Evolutionary conservation across 1,140 invertebrate genomes (phyloP).

Genomic region (Calycopis cecrops): DNA sequence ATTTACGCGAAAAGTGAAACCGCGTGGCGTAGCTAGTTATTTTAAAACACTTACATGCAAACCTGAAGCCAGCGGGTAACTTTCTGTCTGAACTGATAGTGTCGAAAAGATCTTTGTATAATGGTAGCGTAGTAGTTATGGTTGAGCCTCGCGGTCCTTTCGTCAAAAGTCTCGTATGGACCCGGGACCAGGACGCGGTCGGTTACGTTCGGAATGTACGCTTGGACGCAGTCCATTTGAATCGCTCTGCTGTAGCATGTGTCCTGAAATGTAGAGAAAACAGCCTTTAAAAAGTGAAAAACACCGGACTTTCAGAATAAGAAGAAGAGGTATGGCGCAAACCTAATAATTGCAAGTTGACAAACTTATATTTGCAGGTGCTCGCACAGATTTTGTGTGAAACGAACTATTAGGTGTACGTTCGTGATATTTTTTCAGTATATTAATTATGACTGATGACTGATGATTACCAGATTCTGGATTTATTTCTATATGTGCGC

Average conservation of each 20-base stretch:
- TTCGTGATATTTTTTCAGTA: too few species aligned
- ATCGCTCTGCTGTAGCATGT: slow-evolving; percentile 70
- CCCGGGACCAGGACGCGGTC: slow-evolving; percentile 76
- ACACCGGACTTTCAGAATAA: too few species aligned
- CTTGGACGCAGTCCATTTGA: slow-evolving; percentile 74
- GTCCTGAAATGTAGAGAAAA: slow-evolving; percentile 47
- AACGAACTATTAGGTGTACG: too few species aligned
- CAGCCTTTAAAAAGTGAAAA: too few species aligned
- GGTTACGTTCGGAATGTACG: slow-evolving; percentile 74
- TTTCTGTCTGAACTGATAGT: slow-evolving; percentile 67
- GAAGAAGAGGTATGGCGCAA: too few species aligned
- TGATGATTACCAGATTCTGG: too few species aligned
- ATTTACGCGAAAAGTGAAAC: too few species aligned
- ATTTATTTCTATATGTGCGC: too few species aligned
- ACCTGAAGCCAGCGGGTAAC: slow-evolving; percentile 64
- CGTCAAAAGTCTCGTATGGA: slow-evolving; percentile 75
- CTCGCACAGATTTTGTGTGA: too few species aligned
- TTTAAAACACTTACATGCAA: slow-evolving; percentile 50
- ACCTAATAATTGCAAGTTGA: too few species aligned
- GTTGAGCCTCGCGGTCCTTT: slow-evolving; percentile 69
- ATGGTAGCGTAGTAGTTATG: slow-evolving; percentile 72
- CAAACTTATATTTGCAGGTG: too few species aligned
- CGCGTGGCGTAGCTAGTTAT: neutral
- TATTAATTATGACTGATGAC: too few species aligned
- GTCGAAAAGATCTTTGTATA: slow-evolving; percentile 77